Conservation (phyloP, 2,797 vertebrate species). For the Argentina silus region DNA sequence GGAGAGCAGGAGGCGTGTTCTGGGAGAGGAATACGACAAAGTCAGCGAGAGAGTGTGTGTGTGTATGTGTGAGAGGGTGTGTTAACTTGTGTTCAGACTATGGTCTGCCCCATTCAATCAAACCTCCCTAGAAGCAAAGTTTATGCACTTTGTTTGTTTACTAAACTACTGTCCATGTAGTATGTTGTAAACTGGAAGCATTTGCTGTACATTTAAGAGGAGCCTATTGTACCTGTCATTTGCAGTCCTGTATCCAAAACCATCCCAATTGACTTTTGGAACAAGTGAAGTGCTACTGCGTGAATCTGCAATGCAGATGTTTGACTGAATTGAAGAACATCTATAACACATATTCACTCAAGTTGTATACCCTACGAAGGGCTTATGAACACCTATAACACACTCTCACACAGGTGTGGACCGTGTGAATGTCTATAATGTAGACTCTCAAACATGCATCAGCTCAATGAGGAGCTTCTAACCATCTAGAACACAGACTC, state of each 20-base stretch:
- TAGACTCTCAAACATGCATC: too few relatives aligned
- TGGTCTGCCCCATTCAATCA: not conserved
- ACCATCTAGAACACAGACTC: too few relatives aligned
- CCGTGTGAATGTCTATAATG: too few relatives aligned
- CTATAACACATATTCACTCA: too few relatives aligned
- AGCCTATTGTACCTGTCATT: not conserved
- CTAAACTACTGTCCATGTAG: not conserved
- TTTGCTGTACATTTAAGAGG: not conserved
- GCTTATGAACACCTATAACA: conserved; percentile 5
- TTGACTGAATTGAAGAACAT: not conserved
- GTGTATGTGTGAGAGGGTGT: not conserved
- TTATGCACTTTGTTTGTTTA: not conserved
- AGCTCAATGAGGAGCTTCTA: too few relatives aligned
- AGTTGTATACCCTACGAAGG: not conserved
- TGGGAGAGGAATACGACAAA: not conserved
- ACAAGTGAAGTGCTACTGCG: not conserved
- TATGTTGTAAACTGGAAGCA: not conserved
- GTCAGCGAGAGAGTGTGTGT: not conserved
- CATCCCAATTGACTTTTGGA: not conserved
- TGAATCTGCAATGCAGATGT: not conserved
- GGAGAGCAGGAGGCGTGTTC: not conserved
- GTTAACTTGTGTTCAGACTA: not conserved
- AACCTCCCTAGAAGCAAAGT: not conserved
- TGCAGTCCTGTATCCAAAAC: not conserved
- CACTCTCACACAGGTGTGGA: not conserved